Evolutionary conservation across 2,888 invertebrate genomes (phyloP).

Genomic region (Panzeria rudis): DNA sequence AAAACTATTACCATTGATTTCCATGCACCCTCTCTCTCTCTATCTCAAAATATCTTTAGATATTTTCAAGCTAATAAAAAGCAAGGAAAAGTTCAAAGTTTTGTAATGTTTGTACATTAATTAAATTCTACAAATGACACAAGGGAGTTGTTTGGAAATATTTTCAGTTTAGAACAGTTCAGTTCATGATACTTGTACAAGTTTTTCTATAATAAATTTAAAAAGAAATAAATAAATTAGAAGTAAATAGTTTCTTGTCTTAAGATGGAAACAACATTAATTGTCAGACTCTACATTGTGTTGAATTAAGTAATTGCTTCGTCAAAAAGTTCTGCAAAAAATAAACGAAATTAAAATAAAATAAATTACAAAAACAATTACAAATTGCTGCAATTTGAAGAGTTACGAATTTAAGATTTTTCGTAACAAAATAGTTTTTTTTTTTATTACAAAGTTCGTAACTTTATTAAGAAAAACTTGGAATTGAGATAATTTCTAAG

Average conservation of each 20-base stretch:
- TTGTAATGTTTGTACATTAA: slow-evolving; percentile 56
- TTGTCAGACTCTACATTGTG: slow-evolving; percentile 4
- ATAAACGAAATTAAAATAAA: neutral
- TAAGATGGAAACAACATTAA: slow-evolving; percentile 12
- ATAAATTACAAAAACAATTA: slow-evolving; percentile 16
- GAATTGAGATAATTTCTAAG: no score
- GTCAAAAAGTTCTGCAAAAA: slow-evolving; percentile 17
- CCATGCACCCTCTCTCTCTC: neutral
- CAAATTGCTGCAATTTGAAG: slow-evolving; percentile 8
- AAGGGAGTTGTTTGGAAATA: slow-evolving; percentile 23
- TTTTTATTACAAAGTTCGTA: no score
- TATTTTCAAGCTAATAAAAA: neutral
- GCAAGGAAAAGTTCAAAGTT: slow-evolving; percentile 32
- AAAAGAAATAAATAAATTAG: slow-evolving; percentile 1
- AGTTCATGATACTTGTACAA: slow-evolving; percentile 4
- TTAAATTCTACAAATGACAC: slow-evolving; percentile 50
- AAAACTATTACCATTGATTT: neutral
- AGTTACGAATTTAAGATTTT: neutral
- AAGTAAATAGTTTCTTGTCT: neutral
- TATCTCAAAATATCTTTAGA: neutral
- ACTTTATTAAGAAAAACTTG: no score
- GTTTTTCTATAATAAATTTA: slow-evolving; percentile 3
- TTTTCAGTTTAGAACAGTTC: slow-evolving; percentile 21
- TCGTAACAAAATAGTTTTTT: no score
- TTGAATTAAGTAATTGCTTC: slow-evolving; percentile 50